A percentile compares a stretch with the other conserved stretches of the same genome.
These are phyloP conservation scores for Natrix natrix DNA, from an alignment of 2,797 vertebrate genomes.

Conservation along the genomic window DNA sequence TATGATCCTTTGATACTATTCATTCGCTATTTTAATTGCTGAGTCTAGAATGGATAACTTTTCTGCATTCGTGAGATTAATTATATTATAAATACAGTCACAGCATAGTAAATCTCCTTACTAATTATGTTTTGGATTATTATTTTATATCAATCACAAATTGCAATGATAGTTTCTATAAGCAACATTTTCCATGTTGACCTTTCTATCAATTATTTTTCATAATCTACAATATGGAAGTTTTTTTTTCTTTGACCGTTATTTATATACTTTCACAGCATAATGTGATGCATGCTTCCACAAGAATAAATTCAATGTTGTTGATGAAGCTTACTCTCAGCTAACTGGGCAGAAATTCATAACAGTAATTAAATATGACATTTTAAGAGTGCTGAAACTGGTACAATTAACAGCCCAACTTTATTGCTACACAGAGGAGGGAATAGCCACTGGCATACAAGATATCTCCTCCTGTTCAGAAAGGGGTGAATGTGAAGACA, in stretches of 20 bases:
- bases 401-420: not conserved
- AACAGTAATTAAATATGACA: not conserved
- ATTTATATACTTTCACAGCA: conserved; percentile 3
- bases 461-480: not conserved
- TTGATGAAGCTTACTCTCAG: not conserved
- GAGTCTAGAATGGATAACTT: conserved; percentile 58
- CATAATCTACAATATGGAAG: conserved; percentile 43
- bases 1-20: not conserved
- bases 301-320: not conserved
- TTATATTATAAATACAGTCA: conserved; percentile 59
- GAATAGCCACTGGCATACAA: not conserved
- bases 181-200: conserved; percentile 18
- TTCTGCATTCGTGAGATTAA: conserved; percentile 64
- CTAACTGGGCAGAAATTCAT: not conserved
- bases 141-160: conserved; percentile 47
- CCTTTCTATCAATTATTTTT: not conserved
- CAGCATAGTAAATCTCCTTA: conserved; percentile 53
- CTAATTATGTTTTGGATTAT: conserved; percentile 58
- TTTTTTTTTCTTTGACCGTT: conserved; percentile 22
- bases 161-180: conserved; percentile 31
- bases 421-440: not conserved
- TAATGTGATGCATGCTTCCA: not conserved
- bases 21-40: conserved; percentile 60
- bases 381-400: not conserved
- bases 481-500: not conserved